Evolutionary conservation across 2,113 vertebrate genomes (phyloP), one percentile per base, ranked within the genome.

Genomic region (Psittacus erithacus): DNA sequence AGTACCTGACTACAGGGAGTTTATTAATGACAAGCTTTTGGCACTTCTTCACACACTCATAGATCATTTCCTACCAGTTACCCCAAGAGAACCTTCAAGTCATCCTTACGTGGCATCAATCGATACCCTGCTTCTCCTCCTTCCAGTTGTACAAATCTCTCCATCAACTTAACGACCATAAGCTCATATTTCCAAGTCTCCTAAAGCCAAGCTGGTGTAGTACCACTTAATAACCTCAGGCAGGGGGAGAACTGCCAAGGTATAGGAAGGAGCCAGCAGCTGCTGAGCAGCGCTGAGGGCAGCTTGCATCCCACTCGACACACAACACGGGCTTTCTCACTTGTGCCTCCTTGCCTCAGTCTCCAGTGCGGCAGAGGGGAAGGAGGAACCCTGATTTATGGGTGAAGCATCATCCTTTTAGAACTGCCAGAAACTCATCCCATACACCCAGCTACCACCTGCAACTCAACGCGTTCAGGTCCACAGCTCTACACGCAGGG

Each of bases 401-500:
- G 39, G 38, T 2, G 1, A n/a, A 46, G 14, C 25, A 50, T 3
- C 28, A 23, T 4, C 35, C 18, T 57, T 77, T 41, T 2, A 9
- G 14, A 78, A 24, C 9, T 19, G 27, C 19, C 23, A 10, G 33
- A 15, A 78, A 39, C 88, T 18, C 4, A 22, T 3, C 44, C 43
- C 7, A 1, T 22, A 49, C 59, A 12, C 10, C 49, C 38, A 28
- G 1, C 14, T 1, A 38, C 17, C 49, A 28, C 33, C 47, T 9
- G 10, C 27, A 43, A 1, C 33, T 16, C 38, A 6, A 23, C 2
- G 0, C 3, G 22, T n/a, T 12, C 35, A 19, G 64, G 16, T 7
- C 52, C 7, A 0, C 1, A 52, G n/a, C 9, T 11, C 27, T 2
- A 17, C 7, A 13, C 1, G 0, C 2, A 3, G 14, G 19, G 33